Evolutionary conservation across 2,888 invertebrate genomes (phyloP).

Genomic region (Byasa hedistus): DNA sequence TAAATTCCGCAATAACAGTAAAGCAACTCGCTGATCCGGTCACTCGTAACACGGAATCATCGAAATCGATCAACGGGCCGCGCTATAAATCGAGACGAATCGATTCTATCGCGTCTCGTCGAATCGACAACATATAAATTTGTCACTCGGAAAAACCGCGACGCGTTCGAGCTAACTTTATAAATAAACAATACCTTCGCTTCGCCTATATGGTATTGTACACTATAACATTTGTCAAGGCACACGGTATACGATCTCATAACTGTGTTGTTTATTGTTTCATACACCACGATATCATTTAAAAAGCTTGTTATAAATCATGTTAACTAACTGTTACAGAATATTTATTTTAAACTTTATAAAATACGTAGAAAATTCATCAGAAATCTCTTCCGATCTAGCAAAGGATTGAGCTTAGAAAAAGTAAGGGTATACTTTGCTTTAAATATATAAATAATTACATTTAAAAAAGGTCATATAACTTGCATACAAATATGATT

Average conservation of each 20-base stretch:
- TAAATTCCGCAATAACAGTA: conserved; percentile 32
- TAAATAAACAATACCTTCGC: conserved; percentile 76
- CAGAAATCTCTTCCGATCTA: no score
- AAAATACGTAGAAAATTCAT: no score
- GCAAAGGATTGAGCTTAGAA: no score
- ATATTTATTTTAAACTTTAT: no score
- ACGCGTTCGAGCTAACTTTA: conserved; percentile 59
- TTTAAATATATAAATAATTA: no score
- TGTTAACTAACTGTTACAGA: no score
- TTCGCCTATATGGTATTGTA: conserved; percentile 56
- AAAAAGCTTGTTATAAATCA: no score
- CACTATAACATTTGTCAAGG: conserved; percentile 67
- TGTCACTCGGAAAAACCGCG: conserved; percentile 71
- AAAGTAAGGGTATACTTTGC: no score
- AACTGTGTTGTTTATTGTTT: conserved; percentile 38
- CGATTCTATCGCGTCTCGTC: conserved; percentile 71
- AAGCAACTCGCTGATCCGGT: conserved; percentile 37
- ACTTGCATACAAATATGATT: no score
- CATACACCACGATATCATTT: conserved; percentile 40
- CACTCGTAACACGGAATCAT: conserved; percentile 64
- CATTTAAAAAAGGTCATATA: no score
- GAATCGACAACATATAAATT: conserved; percentile 77
- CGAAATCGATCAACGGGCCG: conserved; percentile 71
- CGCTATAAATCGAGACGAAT: conserved; percentile 72
- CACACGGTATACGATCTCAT: conserved; percentile 54